Percentiles rank a stretch among this genome's conserved stretches.
Evolutionary conservation across 2,797 vertebrate species (phyloP).

Genomic region (Cryptoprocta ferox): DNA sequence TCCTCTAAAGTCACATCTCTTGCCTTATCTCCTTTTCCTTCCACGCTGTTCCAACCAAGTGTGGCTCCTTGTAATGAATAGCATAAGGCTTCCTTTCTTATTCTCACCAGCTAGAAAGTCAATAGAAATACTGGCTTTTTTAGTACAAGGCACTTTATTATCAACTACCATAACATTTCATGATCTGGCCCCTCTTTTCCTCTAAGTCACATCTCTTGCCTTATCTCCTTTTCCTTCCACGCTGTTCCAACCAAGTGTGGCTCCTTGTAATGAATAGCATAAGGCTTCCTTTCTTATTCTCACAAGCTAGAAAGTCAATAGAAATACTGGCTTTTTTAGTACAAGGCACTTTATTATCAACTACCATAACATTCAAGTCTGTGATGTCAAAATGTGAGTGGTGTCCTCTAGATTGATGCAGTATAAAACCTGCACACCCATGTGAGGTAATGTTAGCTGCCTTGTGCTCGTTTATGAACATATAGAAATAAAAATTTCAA

Average conservation of each 20-base stretch:
- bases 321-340: not conserved
- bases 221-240: not conserved
- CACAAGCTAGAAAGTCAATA: not conserved
- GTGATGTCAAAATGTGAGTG: not conserved
- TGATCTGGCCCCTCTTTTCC: not conserved
- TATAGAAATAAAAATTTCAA: not conserved
- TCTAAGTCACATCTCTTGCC: not conserved
- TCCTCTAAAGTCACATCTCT: not conserved
- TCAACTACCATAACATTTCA: not conserved
- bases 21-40: not conserved
- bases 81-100: not conserved
- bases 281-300: not conserved
- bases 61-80: not conserved
- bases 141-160: not conserved
- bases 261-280: not conserved
- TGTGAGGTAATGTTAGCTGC: not conserved
- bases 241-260: not conserved
- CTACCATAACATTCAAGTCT: not conserved
- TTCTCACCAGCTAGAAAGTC: not conserved
- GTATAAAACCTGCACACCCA: accelerated
- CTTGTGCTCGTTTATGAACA: not conserved
- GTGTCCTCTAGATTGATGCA: not conserved
- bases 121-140: not conserved
- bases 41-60: not conserved
- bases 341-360: not conserved